Evolutionary conservation across 2,797 vertebrate genomes (phyloP).

Genomic region (Lindbergichthys nudifrons): DNA sequence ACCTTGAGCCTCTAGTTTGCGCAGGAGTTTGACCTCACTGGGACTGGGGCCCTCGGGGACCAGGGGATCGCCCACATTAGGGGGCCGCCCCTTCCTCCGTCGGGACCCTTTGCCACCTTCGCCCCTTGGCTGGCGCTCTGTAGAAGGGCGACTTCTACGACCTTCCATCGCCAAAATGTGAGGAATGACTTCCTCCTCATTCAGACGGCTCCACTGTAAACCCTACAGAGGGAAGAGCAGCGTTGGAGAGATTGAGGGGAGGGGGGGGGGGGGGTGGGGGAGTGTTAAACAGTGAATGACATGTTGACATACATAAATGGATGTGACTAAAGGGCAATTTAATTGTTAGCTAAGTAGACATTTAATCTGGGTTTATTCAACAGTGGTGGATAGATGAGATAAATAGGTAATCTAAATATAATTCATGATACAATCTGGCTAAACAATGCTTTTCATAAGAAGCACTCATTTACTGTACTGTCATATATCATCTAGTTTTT

Average conservation of each 20-base stretch:
- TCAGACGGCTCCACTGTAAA: conserved; percentile 97
- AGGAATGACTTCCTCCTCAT: conserved; percentile 94
- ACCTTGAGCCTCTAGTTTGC: conserved; percentile 99
- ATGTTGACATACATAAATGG: conserved; percentile 21
- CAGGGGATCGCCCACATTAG: conserved; percentile 88
- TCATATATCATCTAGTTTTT: conserved; percentile 22
- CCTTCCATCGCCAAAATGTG: conserved; percentile 96
- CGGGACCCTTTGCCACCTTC: conserved; percentile 85
- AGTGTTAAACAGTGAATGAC: conserved; percentile 22
- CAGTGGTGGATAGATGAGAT: background rate
- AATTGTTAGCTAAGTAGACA: conserved; percentile 29
- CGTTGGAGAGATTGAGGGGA: conserved; percentile 33
- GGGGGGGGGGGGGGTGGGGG: conserved; percentile 5
- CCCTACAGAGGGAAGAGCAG: conserved; percentile 81
- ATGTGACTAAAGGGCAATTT: conserved; percentile 37
- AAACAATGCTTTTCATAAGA: conserved; percentile 24
- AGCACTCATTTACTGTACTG: conserved; percentile 6
- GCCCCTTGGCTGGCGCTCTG: conserved; percentile 86
- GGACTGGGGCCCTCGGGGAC: conserved; percentile 88
- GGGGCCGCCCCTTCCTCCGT: conserved; percentile 94
- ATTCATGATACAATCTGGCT: conserved; percentile 4
- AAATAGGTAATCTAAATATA: background rate
- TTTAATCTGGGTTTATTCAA: conserved; percentile 23
- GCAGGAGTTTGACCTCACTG: conserved; percentile 92
- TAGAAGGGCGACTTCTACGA: conserved; percentile 91